Evolutionary conservation across 1,140 invertebrate genomes (phyloP).

Genomic region (Agrilus planipennis): DNA sequence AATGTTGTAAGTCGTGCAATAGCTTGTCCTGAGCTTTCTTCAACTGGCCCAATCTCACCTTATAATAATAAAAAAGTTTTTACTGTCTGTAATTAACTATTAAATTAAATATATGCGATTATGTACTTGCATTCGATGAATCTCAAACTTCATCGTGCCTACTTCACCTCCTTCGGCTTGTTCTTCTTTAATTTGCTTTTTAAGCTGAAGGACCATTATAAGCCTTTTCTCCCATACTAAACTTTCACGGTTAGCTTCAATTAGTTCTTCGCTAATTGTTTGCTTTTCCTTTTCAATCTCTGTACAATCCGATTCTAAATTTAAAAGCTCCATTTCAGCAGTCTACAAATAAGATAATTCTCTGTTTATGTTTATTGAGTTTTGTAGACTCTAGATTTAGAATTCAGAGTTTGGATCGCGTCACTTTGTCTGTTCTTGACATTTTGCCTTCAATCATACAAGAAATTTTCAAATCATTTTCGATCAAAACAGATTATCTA

Average conservation of each 20-base stretch:
- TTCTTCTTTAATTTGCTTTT: conserved; percentile 51
- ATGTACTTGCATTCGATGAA: conserved; percentile 67
- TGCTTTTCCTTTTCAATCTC: conserved; percentile 52
- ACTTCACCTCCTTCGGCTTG: conserved; percentile 55
- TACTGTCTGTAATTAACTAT: no score
- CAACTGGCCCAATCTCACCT: conserved; percentile 52
- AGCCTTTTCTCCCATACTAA: conserved; percentile 71
- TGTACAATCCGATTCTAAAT: conserved; percentile 52
- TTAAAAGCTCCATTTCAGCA: conserved; percentile 49
- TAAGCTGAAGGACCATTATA: conserved; percentile 54
- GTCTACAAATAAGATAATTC: no score
- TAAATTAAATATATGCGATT: not conserved
- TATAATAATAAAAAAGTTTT: conserved; percentile 4
- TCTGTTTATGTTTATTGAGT: no score
- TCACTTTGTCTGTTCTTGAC: no score
- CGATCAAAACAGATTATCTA: no score
- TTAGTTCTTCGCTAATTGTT: conserved; percentile 45
- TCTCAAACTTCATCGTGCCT: conserved; percentile 62
- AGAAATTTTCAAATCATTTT: no score
- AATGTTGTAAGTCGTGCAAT: conserved; percentile 61
- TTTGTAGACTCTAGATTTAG: no score
- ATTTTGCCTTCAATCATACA: no score
- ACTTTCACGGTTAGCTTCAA: conserved; percentile 51
- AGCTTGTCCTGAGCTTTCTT: conserved; percentile 62
- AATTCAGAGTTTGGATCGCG: no score